A percentile compares a stretch with the other conserved stretches of the same genome.
Evolutionary conservation across 2,797 vertebrate genomes (phyloP).

Genomic region (Podarcis lilfordi): DNA sequence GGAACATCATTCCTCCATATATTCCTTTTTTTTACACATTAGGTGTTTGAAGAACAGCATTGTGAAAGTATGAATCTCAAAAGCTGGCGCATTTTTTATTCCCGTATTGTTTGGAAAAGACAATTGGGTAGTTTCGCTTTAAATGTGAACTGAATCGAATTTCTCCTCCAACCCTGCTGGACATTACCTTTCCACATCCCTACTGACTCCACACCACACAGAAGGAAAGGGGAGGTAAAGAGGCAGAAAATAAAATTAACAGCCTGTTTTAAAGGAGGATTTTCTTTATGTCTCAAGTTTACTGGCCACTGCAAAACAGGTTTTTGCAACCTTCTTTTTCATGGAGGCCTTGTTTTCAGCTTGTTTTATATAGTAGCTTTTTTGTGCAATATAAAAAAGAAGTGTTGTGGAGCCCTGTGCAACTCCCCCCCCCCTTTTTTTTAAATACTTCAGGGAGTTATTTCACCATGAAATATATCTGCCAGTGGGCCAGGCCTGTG

Average conservation of each 20-base stretch:
- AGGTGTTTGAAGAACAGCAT: too few relatives aligned
- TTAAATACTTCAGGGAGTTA: slow-evolving; percentile 65
- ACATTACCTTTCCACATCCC: background rate
- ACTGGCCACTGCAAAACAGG: slow-evolving; percentile 61
- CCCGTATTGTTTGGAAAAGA: too few relatives aligned
- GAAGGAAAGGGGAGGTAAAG: background rate
- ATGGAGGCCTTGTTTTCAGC: slow-evolving; percentile 64
- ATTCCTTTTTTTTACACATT: too few relatives aligned
- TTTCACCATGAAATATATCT: slow-evolving; percentile 72
- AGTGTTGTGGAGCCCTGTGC: slow-evolving; percentile 58
- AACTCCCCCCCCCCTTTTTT: slow-evolving; percentile 5
- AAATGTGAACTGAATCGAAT: too few relatives aligned
- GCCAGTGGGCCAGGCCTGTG: slow-evolving; percentile 55
- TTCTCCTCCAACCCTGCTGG: too few relatives aligned
- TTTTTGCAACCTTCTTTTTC: slow-evolving; percentile 67
- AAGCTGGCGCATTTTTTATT: too few relatives aligned
- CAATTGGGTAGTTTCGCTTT: background rate
- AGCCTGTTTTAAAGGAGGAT: slow-evolving; percentile 40
- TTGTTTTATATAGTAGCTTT: slow-evolving; percentile 62
- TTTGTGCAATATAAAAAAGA: slow-evolving; percentile 62
- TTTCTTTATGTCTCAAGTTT: slow-evolving; percentile 48
- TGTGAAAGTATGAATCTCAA: too few relatives aligned
- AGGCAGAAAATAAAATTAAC: background rate
- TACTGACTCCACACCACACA: background rate
- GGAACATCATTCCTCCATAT: too few relatives aligned